These are phyloP conservation scores for Copidosoma aretas DNA, from an alignment of 2,888 invertebrate genomes.

Conservation along the genomic window DNA sequence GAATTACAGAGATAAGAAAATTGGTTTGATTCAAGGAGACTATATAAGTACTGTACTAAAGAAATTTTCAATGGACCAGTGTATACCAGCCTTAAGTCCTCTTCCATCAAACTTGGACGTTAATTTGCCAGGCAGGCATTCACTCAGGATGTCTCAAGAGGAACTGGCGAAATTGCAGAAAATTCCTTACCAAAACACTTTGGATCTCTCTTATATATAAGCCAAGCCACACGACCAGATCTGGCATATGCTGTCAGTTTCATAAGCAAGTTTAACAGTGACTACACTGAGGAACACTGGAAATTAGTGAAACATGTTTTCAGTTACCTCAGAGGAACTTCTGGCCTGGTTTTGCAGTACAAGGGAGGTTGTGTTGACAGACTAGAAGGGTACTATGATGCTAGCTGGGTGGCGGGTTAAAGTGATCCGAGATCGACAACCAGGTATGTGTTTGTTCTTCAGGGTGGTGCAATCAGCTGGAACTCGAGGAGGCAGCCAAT, in stretches of 20 bases:
- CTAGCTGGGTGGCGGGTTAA: slow-evolving; percentile 41
- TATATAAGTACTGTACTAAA: background rate
- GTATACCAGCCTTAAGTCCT: slow-evolving; percentile 27
- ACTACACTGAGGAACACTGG: slow-evolving; percentile 37
- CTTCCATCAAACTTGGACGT: slow-evolving; percentile 27
- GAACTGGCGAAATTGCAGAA: background rate
- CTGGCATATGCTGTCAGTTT: slow-evolving; percentile 24
- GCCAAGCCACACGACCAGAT: slow-evolving; percentile 31
- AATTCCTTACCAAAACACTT: slow-evolving; percentile 44
- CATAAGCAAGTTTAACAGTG: slow-evolving; percentile 25
- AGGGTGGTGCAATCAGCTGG: slow-evolving; percentile 40
- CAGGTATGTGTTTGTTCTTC: slow-evolving; percentile 38
- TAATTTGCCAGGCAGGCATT: background rate
- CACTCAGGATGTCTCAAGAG: slow-evolving; percentile 7
- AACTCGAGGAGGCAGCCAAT: slow-evolving; percentile 40
- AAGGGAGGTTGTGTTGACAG: background rate
- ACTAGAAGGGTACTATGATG: slow-evolving; percentile 43
- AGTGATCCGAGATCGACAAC: slow-evolving; percentile 37
- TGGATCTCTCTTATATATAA: slow-evolving; percentile 43
- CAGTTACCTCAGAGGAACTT: slow-evolving; percentile 35
- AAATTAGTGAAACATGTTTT: slow-evolving; percentile 34
- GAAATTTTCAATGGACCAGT: slow-evolving; percentile 20
- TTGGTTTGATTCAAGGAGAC: background rate
- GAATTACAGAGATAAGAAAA: background rate
- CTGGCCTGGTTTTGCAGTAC: slow-evolving; percentile 7